Conservation (phyloP, 30 jellyfish, hydroid and myxozoan genomes). For the Hydractinia symbiolongicarpus region DNA sequence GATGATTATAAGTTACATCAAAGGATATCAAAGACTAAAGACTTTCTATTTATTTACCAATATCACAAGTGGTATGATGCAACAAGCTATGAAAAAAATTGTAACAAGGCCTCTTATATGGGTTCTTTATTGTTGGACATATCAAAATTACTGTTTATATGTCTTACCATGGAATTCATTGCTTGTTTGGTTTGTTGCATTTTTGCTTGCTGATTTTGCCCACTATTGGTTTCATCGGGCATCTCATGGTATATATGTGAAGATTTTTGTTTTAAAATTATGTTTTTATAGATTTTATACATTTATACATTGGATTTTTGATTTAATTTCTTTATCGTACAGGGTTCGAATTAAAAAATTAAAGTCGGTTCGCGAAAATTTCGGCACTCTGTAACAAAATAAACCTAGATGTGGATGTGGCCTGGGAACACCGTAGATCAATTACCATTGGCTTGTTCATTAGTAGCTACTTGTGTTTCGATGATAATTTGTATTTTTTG, state of each 20-base stretch:
- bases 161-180: constrained; percentile 78
- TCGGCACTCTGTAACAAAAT: too few species aligned
- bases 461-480: too few species aligned
- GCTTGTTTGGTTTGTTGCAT: constrained; percentile 60
- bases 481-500: too few species aligned
- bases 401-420: too few species aligned
- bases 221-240: constrained; percentile 87
- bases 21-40: constrained; percentile 42
- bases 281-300: background rate
- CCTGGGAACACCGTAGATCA: too few species aligned
- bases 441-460: too few species aligned
- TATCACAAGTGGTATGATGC: constrained; percentile 46
- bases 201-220: constrained; percentile 45
- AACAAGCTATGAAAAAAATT: constrained; percentile 42
- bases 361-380: too few species aligned
- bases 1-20: constrained; percentile 29
- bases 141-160: constrained; percentile 45
- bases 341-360: too few species aligned
- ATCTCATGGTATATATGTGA: constrained; percentile 62
- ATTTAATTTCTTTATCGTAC: background rate
- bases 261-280: background rate
- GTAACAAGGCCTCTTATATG: constrained; percentile 30
- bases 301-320: too few species aligned
- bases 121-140: constrained; percentile 37
- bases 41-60: constrained; percentile 59